Conservation (phyloP, 2,113 vertebrate species). For the Agelaius phoeniceus region DNA sequence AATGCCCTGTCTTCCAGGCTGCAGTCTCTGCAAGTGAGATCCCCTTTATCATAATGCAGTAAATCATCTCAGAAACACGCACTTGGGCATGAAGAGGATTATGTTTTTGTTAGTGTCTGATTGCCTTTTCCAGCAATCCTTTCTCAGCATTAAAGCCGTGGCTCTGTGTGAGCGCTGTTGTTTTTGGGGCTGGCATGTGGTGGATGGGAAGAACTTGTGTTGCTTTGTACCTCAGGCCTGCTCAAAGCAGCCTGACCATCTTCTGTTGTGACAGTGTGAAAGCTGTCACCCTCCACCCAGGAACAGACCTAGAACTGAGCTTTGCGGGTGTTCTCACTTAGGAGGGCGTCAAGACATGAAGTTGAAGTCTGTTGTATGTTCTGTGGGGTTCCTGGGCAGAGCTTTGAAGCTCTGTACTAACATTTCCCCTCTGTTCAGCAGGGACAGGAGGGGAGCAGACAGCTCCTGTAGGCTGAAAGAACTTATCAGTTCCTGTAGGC, state of each 20-base stretch:
- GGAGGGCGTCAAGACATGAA: neutral
- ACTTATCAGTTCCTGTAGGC: neutral
- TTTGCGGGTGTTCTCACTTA: accelerated
- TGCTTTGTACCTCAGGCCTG: neutral
- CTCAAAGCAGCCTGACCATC: neutral
- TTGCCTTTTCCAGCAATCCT: neutral
- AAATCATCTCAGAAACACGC: neutral
- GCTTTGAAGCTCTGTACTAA: neutral
- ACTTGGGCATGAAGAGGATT: neutral
- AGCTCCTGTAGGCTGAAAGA: neutral
- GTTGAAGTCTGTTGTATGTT: neutral
- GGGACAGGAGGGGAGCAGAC: neutral
- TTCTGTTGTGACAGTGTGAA: neutral
- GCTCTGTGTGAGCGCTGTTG: neutral
- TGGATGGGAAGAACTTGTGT: neutral
- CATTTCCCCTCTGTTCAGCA: neutral
- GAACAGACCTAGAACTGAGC: neutral
- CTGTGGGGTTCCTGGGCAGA: neutral
- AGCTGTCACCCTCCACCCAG: neutral
- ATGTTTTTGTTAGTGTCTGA: neutral
- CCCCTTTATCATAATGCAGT: neutral
- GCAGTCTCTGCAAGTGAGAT: neutral
- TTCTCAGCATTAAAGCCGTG: accelerated
- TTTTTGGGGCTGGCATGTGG: neutral
- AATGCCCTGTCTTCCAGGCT: constrained; percentile 2